Base-by-base conservation (phyloP, 2,888 invertebrate genomes). In the Xestobium rufovillosum region DNA sequence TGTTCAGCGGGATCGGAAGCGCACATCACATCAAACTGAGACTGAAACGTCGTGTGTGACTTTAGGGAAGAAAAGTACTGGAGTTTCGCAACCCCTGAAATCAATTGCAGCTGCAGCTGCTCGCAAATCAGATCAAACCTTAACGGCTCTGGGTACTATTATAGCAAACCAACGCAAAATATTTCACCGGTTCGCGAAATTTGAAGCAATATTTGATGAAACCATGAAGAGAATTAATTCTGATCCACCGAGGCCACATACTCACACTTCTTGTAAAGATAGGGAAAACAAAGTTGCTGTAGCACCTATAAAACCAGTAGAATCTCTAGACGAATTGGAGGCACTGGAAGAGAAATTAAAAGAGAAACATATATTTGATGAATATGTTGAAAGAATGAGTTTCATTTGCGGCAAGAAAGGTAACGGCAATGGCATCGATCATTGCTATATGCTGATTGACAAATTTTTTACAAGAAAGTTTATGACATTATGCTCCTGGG, bases 401-500 rank as follows among this genome's bases (percentile, higher is more conserved):
- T n/a, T 17, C 19, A 19, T 31, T 16, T 31, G 17, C 19, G 31
- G 31, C 17, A 14, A 31, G 19, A 31, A 31, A 23, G 31, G 31
- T n/a, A 19, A 16, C 11, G 31, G 31, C 13, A 31, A 31, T 19
- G 31, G 17, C 19, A 10, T 17, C 9, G 19, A 31, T 17, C 4
- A 31, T 11, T 31, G 31, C 11, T 31, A 31, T 19, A 3, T 31
- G 11, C 31, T 31, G 10, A 19, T 31, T 9, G 31, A 31, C 35
- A 41, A 30, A 30, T 34, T 47, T 11, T 48, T 48, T 25, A 26
- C 40, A 6, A 29, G 47, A 31, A 36, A 45, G 17, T 48, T 47
- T 8, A 37, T 48, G 36, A 43, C 31, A 10, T 19, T 31, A 17
- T 31, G 31, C 11, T 31, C 31, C 10, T 31, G 31, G 31, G 17